Evolutionary conservation across 2,888 invertebrate genomes (phyloP).

Genomic region (Drosophila mettleri): DNA sequence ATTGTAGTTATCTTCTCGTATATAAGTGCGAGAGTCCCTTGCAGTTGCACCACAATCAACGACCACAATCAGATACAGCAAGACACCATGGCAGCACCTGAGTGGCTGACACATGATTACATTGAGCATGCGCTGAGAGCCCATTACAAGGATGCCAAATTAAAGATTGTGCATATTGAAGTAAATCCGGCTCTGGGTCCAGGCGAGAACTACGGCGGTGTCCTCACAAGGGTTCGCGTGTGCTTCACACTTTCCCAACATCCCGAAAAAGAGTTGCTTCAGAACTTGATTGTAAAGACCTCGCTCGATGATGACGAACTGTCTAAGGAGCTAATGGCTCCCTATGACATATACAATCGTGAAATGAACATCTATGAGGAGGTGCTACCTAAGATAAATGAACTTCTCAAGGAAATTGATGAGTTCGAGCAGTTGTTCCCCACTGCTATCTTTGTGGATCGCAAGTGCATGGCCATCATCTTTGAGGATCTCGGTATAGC

Average conservation of each 20-base stretch:
- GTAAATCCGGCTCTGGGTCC: slow-evolving; percentile 77
- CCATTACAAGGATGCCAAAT: slow-evolving; percentile 62
- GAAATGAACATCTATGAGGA: slow-evolving; percentile 83
- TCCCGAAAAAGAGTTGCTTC: slow-evolving; percentile 22
- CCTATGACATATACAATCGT: slow-evolving; percentile 83
- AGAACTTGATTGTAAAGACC: slow-evolving; percentile 77
- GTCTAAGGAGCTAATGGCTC: slow-evolving; percentile 73
- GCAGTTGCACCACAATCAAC: slow-evolving; percentile 8
- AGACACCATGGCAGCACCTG: slow-evolving; percentile 64
- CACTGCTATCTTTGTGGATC: slow-evolving; percentile 78
- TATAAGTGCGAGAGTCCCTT: slow-evolving; percentile 29
- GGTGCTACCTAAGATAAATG: slow-evolving; percentile 80
- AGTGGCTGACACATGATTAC: slow-evolving; percentile 81
- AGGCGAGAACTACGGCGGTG: slow-evolving; percentile 83
- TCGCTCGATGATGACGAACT: slow-evolving; percentile 80
- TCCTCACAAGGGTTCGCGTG: slow-evolving; percentile 71
- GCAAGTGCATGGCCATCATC: slow-evolving; percentile 74
- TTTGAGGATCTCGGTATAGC: slow-evolving; percentile 82
- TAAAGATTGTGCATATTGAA: slow-evolving; percentile 62
- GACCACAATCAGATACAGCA: neutral
- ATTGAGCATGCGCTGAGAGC: slow-evolving; percentile 67
- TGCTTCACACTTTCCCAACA: slow-evolving; percentile 48
- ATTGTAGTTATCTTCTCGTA: slow-evolving; percentile 4
- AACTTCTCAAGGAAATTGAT: slow-evolving; percentile 68
- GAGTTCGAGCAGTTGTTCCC: slow-evolving; percentile 80